Evolutionary conservation across 1,140 invertebrate genomes (phyloP), one percentile per base, ranked within the genome.

Genomic region (Linepithema humile): DNA sequence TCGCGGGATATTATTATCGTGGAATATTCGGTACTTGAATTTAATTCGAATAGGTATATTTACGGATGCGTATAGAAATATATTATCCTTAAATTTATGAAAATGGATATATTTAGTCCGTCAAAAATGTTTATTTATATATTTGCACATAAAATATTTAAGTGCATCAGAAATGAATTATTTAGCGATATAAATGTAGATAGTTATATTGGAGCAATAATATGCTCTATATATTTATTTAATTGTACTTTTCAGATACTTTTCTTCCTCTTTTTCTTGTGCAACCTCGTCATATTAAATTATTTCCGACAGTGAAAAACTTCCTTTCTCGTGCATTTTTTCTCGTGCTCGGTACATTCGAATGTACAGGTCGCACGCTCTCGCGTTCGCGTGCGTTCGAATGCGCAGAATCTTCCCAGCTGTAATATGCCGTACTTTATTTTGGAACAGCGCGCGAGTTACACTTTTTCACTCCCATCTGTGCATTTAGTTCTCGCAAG

Each of bases 351-450:
- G 55, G 57, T 72, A 67, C 23, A 64, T 65, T 88, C 64, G 82
- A 77, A 67, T 55, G 55, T 32, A 35, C 10, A 40, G 26, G 55
- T 29, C 48, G 38, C 57, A 65, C 43, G 40, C 50, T 48, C 65
- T 82, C 12, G n/a, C n/a, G 67, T 48, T 67, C 48, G n/a, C 69
- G 53, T 83, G 35, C 29, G 48, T 4, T 50, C 43, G 82, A 84
- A 87, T 40, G 73, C 72, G 45, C 23, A 35, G 35, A 78, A 87
- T 26, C 55, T 70, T 53, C 64, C 43, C 29, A 53, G 62, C 72
- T 83, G 86, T 89, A 89, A 89, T 80, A 67, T 78, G 83, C 59
- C 53, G 84, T 77, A 86, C 69, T 89, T 88, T 88, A 88, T 85
- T 73, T 70, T 64, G 53, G 77, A 88, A 88, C 70, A 73, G 55